These are phyloP conservation scores for Myxocyprinus asiaticus DNA, from an alignment of 2,113 vertebrate genomes.

Conservation along the genomic window DNA sequence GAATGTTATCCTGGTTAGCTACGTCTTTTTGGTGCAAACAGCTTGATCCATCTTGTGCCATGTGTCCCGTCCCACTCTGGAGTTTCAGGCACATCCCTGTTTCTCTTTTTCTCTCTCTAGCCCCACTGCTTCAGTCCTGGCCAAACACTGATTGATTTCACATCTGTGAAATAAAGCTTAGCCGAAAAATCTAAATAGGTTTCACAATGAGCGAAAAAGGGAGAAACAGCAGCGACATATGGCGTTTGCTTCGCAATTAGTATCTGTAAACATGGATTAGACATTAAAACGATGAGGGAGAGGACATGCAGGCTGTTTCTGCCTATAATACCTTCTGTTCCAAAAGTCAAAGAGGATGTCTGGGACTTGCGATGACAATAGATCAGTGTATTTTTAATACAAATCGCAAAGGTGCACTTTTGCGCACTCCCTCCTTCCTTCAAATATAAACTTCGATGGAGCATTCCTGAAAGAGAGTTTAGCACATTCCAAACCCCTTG, in stretches of 20 bases:
- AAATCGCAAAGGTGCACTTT: conserved; percentile 45
- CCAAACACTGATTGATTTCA: conserved; percentile 59
- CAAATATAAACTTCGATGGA: conserved; percentile 66
- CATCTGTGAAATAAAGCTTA: conserved; percentile 65
- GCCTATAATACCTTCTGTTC: conserved; percentile 66
- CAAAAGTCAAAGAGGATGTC: conserved; percentile 65
- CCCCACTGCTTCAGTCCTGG: conserved; percentile 33
- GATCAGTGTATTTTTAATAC: conserved; percentile 56
- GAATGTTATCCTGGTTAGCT: conserved; percentile 23
- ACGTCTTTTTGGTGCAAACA: conserved; percentile 13
- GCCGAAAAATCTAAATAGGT: conserved; percentile 67
- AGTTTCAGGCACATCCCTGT: neutral
- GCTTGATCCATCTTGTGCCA: conserved; percentile 34
- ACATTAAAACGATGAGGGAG: conserved; percentile 64
- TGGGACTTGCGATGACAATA: conserved; percentile 60
- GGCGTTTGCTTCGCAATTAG: conserved; percentile 70
- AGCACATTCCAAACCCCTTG: conserved; percentile 62
- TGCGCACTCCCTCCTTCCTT: conserved; percentile 51
- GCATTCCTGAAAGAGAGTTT: conserved; percentile 55
- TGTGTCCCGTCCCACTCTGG: conserved; percentile 4
- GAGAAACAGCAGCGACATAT: conserved; percentile 69
- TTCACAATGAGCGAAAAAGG: conserved; percentile 62
- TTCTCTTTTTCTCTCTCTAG: conserved; percentile 3
- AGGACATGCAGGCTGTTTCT: conserved; percentile 55
- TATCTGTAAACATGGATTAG: conserved; percentile 72